phyloP scores from a whole-genome alignment of 2,113 vertebrate species.

The Varanus salvator region DNA sequence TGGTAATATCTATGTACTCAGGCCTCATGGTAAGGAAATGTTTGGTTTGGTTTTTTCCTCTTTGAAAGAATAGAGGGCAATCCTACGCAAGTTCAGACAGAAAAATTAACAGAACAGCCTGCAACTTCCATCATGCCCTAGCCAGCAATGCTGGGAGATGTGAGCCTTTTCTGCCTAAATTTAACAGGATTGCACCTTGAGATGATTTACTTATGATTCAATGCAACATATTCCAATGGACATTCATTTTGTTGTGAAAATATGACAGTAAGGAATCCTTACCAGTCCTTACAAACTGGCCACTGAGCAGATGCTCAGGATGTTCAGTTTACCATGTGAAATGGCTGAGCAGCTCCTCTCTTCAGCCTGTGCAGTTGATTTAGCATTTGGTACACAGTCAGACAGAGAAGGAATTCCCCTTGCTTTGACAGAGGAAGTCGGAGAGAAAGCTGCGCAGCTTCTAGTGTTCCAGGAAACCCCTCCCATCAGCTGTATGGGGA shows the following conservation, averaged over 20 bases:
- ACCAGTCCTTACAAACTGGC: not conserved
- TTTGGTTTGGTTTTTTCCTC: not conserved
- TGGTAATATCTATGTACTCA: not conserved
- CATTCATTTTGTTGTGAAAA: not conserved
- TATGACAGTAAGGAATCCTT: not conserved
- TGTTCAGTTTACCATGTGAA: not conserved
- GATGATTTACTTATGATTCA: not conserved
- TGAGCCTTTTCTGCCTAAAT: too few species aligned
- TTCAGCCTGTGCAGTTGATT: not conserved
- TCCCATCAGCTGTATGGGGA: not conserved
- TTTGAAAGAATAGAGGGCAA: not conserved
- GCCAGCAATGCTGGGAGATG: too few species aligned
- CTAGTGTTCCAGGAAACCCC: not conserved
- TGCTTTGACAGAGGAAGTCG: not conserved
- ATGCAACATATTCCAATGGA: not conserved
- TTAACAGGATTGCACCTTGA: not conserved
- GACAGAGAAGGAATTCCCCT: not conserved
- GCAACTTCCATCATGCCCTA: too few species aligned
- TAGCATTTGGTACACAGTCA: not conserved
- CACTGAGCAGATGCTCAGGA: not conserved
- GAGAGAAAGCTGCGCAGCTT: not conserved
- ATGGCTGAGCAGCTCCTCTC: not conserved
- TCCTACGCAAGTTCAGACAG: too few species aligned
- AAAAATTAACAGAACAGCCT: too few species aligned
- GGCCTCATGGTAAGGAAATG: not conserved